Conservation (phyloP, 2,113 vertebrate genomes). For the Aldabrachelys gigantea region DNA sequence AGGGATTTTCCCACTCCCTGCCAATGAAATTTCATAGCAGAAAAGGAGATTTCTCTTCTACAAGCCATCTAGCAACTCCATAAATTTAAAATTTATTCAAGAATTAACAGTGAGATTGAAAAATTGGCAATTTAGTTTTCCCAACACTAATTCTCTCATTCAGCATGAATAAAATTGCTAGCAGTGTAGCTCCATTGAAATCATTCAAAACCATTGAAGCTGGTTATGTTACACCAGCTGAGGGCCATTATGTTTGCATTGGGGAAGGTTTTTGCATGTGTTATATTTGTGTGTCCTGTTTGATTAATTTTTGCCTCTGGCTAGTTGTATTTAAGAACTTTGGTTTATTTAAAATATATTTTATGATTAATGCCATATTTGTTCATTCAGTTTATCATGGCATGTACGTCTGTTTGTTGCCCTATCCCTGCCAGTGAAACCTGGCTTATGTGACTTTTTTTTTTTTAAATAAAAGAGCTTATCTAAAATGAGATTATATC, state of each 20-base stretch:
- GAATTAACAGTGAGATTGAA: background rate
- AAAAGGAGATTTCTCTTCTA: background rate
- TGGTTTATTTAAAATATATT: background rate
- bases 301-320: background rate
- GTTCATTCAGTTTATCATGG: background rate
- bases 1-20: constrained; percentile 20
- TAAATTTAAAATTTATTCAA: background rate
- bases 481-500: background rate
- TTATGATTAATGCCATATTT: background rate
- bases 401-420: background rate
- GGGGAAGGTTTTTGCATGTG: background rate
- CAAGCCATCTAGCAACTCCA: background rate
- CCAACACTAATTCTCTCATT: background rate
- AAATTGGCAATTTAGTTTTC: background rate
- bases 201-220: background rate
- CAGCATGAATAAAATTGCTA: background rate
- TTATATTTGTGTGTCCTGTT: background rate
- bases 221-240: background rate
- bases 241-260: background rate
- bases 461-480: background rate
- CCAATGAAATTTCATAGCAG: background rate
- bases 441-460: background rate
- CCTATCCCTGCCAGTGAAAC: background rate
- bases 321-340: background rate
- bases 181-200: background rate